phyloP scores from a whole-genome alignment of 1,140 invertebrate species.

The Brachionus paranguensis region DNA sequence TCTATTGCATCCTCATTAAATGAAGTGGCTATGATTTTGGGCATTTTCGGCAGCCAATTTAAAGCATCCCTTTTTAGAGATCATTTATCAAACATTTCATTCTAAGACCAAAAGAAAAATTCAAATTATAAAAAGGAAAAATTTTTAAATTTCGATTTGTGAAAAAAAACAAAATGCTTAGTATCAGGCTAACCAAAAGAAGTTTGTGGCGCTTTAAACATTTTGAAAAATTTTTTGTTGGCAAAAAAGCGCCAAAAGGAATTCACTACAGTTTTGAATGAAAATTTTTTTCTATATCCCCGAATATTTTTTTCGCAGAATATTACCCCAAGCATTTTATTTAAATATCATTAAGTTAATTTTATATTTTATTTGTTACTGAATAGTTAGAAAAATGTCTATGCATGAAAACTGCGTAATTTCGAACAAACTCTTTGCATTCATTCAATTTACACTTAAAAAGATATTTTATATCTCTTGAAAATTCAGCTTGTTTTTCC shows the following conservation, averaged over 20 bases:
- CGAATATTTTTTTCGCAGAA: background rate
- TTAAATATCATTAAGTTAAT: background rate
- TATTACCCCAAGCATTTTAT: background rate
- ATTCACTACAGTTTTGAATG: background rate
- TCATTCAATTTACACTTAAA: background rate
- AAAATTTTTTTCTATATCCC: background rate
- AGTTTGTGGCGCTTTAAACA: background rate
- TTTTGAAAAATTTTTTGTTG: background rate
- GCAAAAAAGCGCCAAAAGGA: background rate
- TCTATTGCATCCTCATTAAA: background rate
- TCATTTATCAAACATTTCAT: background rate
- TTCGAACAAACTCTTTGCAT: background rate
- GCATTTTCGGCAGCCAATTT: background rate
- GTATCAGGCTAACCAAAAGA: background rate
- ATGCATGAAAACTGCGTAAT: background rate
- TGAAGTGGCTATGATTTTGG: background rate
- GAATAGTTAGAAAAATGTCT: background rate
- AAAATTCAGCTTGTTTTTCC: background rate
- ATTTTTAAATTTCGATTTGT: background rate
- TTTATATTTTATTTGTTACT: too few relatives aligned
- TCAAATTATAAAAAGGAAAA: background rate
- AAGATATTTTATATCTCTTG: background rate
- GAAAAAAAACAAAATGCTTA: background rate
- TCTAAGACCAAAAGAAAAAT: background rate
- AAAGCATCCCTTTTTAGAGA: background rate